phyloP scores from a whole-genome alignment of 2,888 invertebrate genomes.

The Hanleya hanleyi region DNA sequence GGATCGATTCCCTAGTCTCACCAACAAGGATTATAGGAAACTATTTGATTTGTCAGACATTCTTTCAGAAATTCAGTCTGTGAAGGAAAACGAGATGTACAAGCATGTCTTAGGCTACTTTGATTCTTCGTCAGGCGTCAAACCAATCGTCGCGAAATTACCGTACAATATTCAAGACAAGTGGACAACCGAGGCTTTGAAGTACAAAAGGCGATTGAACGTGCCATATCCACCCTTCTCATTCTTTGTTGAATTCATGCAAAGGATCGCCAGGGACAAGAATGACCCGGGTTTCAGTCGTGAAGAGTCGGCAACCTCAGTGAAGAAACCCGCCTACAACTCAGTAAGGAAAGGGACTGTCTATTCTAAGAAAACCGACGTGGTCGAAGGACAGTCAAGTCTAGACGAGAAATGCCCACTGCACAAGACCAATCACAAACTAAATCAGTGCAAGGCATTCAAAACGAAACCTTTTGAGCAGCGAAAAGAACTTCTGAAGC shows the following conservation, averaged over 20 bases:
- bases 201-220: slow-evolving; percentile 15
- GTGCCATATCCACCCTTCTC: slow-evolving; percentile 34
- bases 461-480: slow-evolving; percentile 21
- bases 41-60: slow-evolving; percentile 31
- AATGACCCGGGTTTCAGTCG: slow-evolving; percentile 36
- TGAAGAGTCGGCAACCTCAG: background rate
- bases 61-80: slow-evolving; percentile 30
- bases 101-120: slow-evolving; percentile 21
- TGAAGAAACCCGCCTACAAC: background rate
- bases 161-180: slow-evolving; percentile 26
- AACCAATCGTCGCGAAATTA: slow-evolving; percentile 32
- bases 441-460: slow-evolving; percentile 24
- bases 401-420: slow-evolving; percentile 17
- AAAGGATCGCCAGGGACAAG: slow-evolving; percentile 21
- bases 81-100: slow-evolving; percentile 31
- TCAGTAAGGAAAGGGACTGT: background rate
- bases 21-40: slow-evolving; percentile 19
- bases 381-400: background rate
- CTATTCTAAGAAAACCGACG: background rate
- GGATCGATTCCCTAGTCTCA: slow-evolving; percentile 18
- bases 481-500: slow-evolving; percentile 20
- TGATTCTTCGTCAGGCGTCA: slow-evolving; percentile 24
- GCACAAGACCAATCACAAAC: slow-evolving; percentile 18
- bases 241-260: slow-evolving; percentile 33
- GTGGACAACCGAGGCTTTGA: too few relatives aligned